Percentiles rank a stretch among this genome's conserved stretches.
These are phyloP conservation scores for Drosophila aff. DNA, from an alignment of 1,140 invertebrate species.

Conservation along the genomic window DNA sequence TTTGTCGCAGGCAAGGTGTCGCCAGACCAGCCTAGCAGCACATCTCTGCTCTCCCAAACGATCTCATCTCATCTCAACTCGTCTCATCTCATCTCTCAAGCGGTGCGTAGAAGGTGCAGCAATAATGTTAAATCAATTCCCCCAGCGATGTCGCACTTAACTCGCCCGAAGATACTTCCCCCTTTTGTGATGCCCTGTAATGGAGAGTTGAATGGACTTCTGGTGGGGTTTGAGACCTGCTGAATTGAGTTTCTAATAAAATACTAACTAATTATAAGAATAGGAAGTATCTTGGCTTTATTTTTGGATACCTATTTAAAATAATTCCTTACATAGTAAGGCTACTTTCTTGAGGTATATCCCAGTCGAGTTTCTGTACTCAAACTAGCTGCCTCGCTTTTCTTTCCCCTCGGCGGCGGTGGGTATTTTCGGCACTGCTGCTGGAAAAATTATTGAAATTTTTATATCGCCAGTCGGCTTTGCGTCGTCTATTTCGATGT, in stretches of 20 bases:
- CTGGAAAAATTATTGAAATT: constrained; percentile 74
- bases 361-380: background rate
- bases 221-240: rapidly evolving
- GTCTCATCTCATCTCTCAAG: constrained; percentile 35
- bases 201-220: background rate
- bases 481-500: constrained; percentile 45
- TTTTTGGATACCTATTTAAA: too few species aligned
- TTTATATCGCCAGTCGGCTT: constrained; percentile 58
- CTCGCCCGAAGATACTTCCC: constrained; percentile 31
- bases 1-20: constrained; percentile 66
- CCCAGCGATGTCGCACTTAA: constrained; percentile 66
- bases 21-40: constrained; percentile 9
- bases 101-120: constrained; percentile 30
- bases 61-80: constrained; percentile 2
- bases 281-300: background rate
- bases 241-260: background rate
- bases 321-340: background rate
- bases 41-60: background rate
- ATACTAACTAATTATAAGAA: background rate
- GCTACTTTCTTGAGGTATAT: background rate
- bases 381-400: background rate
- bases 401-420: background rate
- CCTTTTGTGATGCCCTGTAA: constrained; percentile 19
- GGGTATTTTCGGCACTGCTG: constrained; percentile 54
- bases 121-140: constrained; percentile 76